Evolutionary conservation across 2,888 invertebrate species (phyloP).

Genomic region (Scaeva pyrastri): DNA sequence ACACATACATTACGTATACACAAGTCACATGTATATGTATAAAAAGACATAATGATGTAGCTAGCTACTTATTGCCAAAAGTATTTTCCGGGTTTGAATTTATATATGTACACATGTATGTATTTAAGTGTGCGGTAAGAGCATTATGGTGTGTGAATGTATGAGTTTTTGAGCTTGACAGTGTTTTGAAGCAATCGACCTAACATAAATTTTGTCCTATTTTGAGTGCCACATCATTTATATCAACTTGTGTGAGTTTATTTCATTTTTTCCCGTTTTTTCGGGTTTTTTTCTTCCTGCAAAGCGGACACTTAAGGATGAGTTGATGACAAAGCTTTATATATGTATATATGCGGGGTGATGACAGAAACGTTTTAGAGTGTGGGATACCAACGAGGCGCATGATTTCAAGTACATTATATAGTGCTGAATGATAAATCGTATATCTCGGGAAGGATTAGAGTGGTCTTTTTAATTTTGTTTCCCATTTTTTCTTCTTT

Average conservation of each 20-base stretch:
- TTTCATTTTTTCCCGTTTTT: constrained; percentile 29
- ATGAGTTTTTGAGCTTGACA: constrained; percentile 28
- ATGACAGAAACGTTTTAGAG: constrained; percentile 60
- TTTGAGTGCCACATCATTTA: constrained; percentile 70
- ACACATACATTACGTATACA: not conserved
- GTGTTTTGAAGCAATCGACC: constrained; percentile 49
- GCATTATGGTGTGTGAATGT: constrained; percentile 61
- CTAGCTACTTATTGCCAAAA: constrained; percentile 58
- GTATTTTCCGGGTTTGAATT: constrained; percentile 48
- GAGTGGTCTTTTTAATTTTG: constrained; percentile 26
- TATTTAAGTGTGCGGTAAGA: constrained; percentile 58
- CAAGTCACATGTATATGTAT: not conserved
- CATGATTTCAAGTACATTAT: constrained; percentile 43
- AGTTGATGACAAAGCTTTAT: constrained; percentile 50
- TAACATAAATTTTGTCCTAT: constrained; percentile 30
- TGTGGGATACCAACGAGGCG: not conserved
- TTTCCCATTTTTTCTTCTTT: not conserved
- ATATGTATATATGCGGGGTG: no score
- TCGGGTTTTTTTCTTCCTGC: not conserved
- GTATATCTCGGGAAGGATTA: constrained; percentile 49
- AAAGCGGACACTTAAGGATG: constrained; percentile 20
- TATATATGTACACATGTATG: no score
- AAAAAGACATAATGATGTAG: constrained; percentile 17
- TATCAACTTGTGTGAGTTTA: constrained; percentile 71
- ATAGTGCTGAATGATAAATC: constrained; percentile 69